Evolutionary conservation across 2,888 invertebrate species (phyloP).

Genomic region (Spilosoma lubricipeda): DNA sequence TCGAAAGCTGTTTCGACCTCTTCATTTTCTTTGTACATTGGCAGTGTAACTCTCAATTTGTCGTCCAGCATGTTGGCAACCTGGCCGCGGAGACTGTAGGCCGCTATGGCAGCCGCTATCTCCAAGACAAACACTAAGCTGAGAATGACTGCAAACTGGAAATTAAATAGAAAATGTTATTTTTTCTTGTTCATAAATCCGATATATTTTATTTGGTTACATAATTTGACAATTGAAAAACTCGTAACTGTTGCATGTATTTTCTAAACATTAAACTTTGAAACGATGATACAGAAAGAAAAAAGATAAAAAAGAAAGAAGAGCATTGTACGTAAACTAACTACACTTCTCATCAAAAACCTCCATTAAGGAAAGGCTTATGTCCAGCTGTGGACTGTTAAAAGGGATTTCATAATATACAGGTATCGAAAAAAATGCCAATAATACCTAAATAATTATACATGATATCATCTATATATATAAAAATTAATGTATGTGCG

Average conservation of each 20-base stretch:
- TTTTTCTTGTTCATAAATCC: too few relatives aligned
- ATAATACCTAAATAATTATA: not conserved
- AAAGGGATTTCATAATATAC: too few relatives aligned
- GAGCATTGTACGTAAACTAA: too few relatives aligned
- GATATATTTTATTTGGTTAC: too few relatives aligned
- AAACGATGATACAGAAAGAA: not conserved
- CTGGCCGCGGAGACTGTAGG: constrained; percentile 89
- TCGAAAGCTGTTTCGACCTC: constrained; percentile 90
- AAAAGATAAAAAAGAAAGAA: too few relatives aligned
- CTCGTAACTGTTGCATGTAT: not conserved
- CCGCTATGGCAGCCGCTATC: constrained; percentile 93
- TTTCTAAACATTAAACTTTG: not conserved
- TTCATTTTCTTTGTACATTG: constrained; percentile 85
- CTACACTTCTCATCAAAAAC: too few relatives aligned
- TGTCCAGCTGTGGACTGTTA: too few relatives aligned
- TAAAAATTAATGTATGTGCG: too few relatives aligned
- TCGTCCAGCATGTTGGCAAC: constrained; percentile 83
- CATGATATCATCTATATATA: too few relatives aligned
- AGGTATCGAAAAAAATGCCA: not conserved
- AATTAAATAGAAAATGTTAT: constrained; percentile 20
- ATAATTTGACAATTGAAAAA: not conserved
- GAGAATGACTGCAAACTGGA: constrained; percentile 92
- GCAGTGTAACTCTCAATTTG: constrained; percentile 88
- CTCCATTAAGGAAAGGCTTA: too few relatives aligned
- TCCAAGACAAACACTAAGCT: constrained; percentile 92